Base-by-base conservation (phyloP, 2,888 invertebrate genomes). In the Drosophila koepferae region DNA sequence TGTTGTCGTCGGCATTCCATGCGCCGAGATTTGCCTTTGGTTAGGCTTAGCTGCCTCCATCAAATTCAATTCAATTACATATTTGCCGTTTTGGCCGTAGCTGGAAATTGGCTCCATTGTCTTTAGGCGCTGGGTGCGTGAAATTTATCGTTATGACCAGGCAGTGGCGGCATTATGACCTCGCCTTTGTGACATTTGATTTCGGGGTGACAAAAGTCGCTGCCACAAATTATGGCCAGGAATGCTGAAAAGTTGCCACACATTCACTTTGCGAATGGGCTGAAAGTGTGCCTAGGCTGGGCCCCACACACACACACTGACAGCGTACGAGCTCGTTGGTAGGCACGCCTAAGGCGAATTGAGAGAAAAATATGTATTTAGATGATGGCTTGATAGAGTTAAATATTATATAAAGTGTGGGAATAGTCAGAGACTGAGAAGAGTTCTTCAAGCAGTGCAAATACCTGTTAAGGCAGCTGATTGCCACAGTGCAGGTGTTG, bases 101-200 rank as follows among this genome's bases (percentile, higher is more conserved):
- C 63, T 81, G 66, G 63, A 78, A 84, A 86, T 85, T 86, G 86
- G 70, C 74, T 77, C 77, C 74, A 86, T 86, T 88, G 88, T 86
- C 72, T 86, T 79, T 85, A 63, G 59, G 48, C 74, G 71, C 70
- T 77, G 78, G 81, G 72, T 86, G 86, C 86, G 86, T 86, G 81
- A 82, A 88, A 88, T 86, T 88, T 86, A 86, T 86, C 74, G 88
- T 87, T 86, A 87, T 86, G 87, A 79, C 67, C 77, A 65, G 61
- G 48, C 65, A n/a, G 48, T 6, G 28, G 28, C 51, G 74, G 72
- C 77, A 68, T 73, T 84, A 70, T 87, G 85, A 85, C 85, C 87
- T 82, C 85, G 85, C 69, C 75, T 74, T 63, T 74, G 71, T 76
- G 85, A 87, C 85, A 82, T 81, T 81, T 85, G 79, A 83, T 81